These are phyloP conservation scores for Neoscelio sp. DNA, from an alignment of 2,888 invertebrate species.

Conservation along the genomic window DNA sequence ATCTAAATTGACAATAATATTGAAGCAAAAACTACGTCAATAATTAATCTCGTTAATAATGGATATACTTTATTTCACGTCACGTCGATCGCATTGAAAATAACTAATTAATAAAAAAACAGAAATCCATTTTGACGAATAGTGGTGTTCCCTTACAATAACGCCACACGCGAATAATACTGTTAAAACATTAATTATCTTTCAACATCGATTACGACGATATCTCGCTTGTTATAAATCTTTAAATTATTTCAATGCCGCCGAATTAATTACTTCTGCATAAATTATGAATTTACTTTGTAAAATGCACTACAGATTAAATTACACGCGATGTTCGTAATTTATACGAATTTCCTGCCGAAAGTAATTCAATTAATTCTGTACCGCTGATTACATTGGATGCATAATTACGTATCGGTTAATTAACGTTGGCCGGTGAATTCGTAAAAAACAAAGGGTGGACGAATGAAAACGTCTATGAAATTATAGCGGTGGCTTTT, in stretches of 20 bases:
- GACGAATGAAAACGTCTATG: conserved; percentile 9
- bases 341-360: conserved; percentile 66
- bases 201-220: conserved; percentile 9
- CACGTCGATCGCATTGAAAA: too few relatives aligned
- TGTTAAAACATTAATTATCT: conserved; percentile 44
- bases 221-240: conserved; percentile 53
- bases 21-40: too few relatives aligned
- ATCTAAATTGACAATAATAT: too few relatives aligned
- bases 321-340: conserved; percentile 63
- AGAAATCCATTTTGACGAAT: not conserved
- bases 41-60: not conserved
- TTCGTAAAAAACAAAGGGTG: conserved; percentile 24
- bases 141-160: not conserved
- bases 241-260: conserved; percentile 51
- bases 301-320: conserved; percentile 58
- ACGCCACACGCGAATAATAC: conserved; percentile 9
- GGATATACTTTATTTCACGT: too few relatives aligned
- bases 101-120: not conserved
- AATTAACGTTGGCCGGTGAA: conserved; percentile 59
- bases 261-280: conserved; percentile 57
- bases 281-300: conserved; percentile 67
- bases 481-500: conserved; percentile 21
- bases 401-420: conserved; percentile 63
- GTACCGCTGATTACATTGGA: conserved; percentile 61
- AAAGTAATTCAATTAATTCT: conserved; percentile 67